Conservation (phyloP, 2,888 invertebrate genomes). For the Ophion ellenae region DNA sequence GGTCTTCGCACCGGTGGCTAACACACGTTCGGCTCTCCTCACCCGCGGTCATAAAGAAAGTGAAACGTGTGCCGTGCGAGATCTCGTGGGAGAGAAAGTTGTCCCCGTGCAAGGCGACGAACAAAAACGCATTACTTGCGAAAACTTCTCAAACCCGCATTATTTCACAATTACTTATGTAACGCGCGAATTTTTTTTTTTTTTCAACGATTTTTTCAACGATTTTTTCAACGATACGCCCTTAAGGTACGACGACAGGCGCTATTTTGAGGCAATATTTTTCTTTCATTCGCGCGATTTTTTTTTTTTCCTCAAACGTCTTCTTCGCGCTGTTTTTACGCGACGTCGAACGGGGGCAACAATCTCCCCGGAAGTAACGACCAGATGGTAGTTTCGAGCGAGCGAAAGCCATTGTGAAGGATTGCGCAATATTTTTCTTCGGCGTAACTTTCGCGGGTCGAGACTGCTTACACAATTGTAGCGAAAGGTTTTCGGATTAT, state of each 20-base stretch:
- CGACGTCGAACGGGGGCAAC: background rate
- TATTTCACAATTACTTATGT: conserved; percentile 72
- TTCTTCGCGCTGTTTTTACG: too few species aligned
- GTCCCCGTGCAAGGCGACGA: conserved; percentile 73
- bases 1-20: conserved; percentile 33
- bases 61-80: conserved; percentile 72
- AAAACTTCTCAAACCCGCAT: conserved; percentile 68
- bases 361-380: background rate
- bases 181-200: conserved; percentile 60
- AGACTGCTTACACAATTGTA: background rate
- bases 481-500: background rate
- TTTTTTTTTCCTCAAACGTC: background rate
- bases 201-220: too few species aligned
- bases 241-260: too few species aligned
- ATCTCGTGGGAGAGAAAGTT: conserved; percentile 79
- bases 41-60: conserved; percentile 73
- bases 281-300: background rate
- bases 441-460: conserved; percentile 10
- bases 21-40: conserved; percentile 23
- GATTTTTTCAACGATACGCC: too few species aligned
- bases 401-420: conserved; percentile 1
- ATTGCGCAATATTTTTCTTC: background rate
- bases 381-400: conserved; percentile 14
- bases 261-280: background rate
- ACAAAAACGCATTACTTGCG: conserved; percentile 56